phyloP scores from a whole-genome alignment of 1,140 invertebrate genomes.

The Penaeus chinensis region DNA sequence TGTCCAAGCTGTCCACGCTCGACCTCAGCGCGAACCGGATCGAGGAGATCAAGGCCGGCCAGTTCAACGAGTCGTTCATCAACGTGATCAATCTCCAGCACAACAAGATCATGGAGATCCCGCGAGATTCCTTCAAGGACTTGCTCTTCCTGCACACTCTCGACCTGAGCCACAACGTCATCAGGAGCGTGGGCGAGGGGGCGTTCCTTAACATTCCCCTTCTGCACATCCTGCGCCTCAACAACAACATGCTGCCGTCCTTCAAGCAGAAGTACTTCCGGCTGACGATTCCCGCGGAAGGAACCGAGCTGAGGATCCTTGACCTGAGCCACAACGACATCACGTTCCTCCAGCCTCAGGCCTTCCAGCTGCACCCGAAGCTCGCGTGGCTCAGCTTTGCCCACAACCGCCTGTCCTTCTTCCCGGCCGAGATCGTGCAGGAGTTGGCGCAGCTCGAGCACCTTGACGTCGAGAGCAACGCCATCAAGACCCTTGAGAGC shows the following conservation, averaged over 20 bases:
- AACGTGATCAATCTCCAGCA: slow-evolving; percentile 65
- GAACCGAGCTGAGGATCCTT: slow-evolving; percentile 77
- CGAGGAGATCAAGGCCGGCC: slow-evolving; percentile 77
- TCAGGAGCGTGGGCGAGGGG: slow-evolving; percentile 65
- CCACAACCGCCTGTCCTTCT: slow-evolving; percentile 83
- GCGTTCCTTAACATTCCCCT: slow-evolving; percentile 66
- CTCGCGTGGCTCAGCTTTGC: slow-evolving; percentile 77
- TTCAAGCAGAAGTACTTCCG: slow-evolving; percentile 83
- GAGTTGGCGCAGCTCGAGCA: slow-evolving; percentile 65
- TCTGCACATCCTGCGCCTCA: slow-evolving; percentile 66
- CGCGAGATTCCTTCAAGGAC: slow-evolving; percentile 66
- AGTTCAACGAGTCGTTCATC: slow-evolving; percentile 63
- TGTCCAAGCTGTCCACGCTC: slow-evolving; percentile 75
- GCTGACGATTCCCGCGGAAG: slow-evolving; percentile 59
- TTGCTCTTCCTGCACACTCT: slow-evolving; percentile 66
- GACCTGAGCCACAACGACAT: slow-evolving; percentile 82
- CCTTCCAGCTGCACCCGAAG: slow-evolving; percentile 83
- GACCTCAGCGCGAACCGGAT: slow-evolving; percentile 80
- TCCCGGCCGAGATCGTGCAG: slow-evolving; percentile 83
- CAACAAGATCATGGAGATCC: slow-evolving; percentile 66
- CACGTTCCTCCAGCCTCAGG: slow-evolving; percentile 82
- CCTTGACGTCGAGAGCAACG: slow-evolving; percentile 82
- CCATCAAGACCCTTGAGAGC: slow-evolving; percentile 81
- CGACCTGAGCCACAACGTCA: slow-evolving; percentile 67
- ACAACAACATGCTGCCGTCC: slow-evolving; percentile 71